Evolutionary conservation across 2,888 invertebrate species (phyloP).

Genomic region (Apamea crenata): DNA sequence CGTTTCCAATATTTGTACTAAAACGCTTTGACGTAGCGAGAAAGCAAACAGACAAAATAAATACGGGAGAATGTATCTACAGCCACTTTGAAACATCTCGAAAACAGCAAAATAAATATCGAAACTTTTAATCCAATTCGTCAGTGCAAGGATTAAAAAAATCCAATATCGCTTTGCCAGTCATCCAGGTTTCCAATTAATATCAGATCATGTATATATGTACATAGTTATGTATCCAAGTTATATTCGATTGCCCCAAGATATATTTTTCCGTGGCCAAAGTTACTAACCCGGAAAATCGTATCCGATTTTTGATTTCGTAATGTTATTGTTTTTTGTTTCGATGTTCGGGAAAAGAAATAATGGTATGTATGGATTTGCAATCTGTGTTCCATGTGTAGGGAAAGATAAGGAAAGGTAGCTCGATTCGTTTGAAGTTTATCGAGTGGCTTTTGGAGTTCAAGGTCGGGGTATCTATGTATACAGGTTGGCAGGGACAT

Average conservation of each 20-base stretch:
- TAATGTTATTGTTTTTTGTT: conserved; percentile 20
- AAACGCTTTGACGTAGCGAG: conserved; percentile 2
- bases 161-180: conserved; percentile 37
- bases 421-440: background rate
- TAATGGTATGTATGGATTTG: conserved; percentile 8
- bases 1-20: conserved; percentile 7
- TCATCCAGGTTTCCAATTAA: conserved; percentile 53
- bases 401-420: background rate
- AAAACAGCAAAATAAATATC: conserved; percentile 45
- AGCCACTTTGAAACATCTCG: background rate
- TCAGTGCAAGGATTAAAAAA: conserved; percentile 44
- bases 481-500: too few relatives aligned
- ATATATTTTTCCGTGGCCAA: conserved; percentile 15
- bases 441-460: background rate
- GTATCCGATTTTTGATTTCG: conserved; percentile 22
- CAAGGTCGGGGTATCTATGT: background rate
- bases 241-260: conserved; percentile 19
- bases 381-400: background rate
- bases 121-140: conserved; percentile 40
- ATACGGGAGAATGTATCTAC: background rate
- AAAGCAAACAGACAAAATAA: conserved; percentile 4
- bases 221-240: background rate
- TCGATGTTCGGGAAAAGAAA: background rate
- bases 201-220: conserved; percentile 31
- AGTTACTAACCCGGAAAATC: conserved; percentile 29